Conservation (phyloP, 1,140 invertebrate genomes). For the Psix sp. region DNA sequence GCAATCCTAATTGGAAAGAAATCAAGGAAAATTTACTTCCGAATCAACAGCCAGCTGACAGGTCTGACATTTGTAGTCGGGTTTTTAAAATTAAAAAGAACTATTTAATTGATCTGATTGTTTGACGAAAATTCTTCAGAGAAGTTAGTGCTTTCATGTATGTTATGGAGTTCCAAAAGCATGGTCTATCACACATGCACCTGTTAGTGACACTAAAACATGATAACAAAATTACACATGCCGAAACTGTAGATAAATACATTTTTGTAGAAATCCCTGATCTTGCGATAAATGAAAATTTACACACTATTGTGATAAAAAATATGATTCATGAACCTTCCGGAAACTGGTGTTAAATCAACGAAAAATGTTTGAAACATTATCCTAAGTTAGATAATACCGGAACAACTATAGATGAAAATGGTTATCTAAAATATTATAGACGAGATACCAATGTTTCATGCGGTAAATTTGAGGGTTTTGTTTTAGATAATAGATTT, state of each 20-base stretch:
- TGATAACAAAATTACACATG: slow-evolving; percentile 64
- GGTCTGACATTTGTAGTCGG: slow-evolving; percentile 30
- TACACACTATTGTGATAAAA: slow-evolving; percentile 57
- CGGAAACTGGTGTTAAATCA: background rate
- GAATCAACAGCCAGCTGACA: slow-evolving; percentile 55
- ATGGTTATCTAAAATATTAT: too few species aligned
- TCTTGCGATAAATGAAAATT: slow-evolving; percentile 31
- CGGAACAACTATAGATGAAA: slow-evolving; percentile 2
- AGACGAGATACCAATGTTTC: background rate
- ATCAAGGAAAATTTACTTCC: too few species aligned
- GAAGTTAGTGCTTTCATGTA: slow-evolving; percentile 63
- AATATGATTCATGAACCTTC: slow-evolving; percentile 68
- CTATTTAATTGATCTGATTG: slow-evolving; percentile 8
- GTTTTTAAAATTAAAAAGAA: slow-evolving; percentile 37
- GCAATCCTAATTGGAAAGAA: too few species aligned
- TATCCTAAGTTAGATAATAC: background rate
- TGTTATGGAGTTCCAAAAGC: slow-evolving; percentile 51
- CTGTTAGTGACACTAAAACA: slow-evolving; percentile 55
- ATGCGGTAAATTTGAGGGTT: background rate
- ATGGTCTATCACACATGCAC: slow-evolving; percentile 54
- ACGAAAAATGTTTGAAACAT: background rate
- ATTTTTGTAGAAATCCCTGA: slow-evolving; percentile 75
- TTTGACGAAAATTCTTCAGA: slow-evolving; percentile 58
- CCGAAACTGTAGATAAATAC: slow-evolving; percentile 62
- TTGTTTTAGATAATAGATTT: too few species aligned